Evolutionary conservation across 2,888 invertebrate species (phyloP).

Genomic region (Nomada flava): DNA sequence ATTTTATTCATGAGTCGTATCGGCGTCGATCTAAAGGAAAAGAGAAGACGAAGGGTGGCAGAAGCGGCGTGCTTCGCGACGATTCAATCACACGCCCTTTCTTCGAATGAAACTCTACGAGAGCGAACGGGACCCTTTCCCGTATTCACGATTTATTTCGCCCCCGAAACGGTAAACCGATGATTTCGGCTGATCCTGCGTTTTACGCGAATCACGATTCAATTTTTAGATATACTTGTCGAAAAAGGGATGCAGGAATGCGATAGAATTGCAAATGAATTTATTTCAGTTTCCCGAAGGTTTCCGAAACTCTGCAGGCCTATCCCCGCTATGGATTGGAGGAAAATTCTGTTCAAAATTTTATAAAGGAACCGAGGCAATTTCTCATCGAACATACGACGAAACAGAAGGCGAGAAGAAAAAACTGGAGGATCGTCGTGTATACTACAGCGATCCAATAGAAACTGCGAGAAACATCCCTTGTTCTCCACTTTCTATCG

Average conservation of each 20-base stretch:
- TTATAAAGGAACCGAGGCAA: constrained; percentile 5
- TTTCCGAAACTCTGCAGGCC: not conserved
- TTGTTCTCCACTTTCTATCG: constrained; percentile 25
- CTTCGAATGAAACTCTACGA: constrained; percentile 54
- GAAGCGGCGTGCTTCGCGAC: constrained; percentile 45
- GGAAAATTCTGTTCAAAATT: constrained; percentile 30
- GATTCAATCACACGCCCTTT: constrained; percentile 71
- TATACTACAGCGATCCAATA: constrained; percentile 5
- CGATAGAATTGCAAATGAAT: not conserved
- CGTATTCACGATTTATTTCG: constrained; percentile 63
- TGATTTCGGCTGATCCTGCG: constrained; percentile 47
- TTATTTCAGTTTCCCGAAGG: not conserved
- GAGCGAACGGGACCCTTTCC: constrained; percentile 42
- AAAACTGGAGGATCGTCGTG: not conserved
- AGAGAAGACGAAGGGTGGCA: constrained; percentile 19
- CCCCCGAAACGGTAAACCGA: constrained; percentile 35
- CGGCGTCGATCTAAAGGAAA: constrained; percentile 70
- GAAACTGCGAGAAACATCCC: constrained; percentile 25
- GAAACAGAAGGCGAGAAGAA: not conserved
- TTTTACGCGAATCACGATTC: constrained; percentile 17
- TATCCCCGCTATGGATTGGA: not conserved
- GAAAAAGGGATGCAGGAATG: not conserved
- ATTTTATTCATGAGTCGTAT: constrained; percentile 82
- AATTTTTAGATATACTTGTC: not conserved
- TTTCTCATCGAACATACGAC: constrained; percentile 17